Percentiles rank a stretch among this genome's conserved stretches.
These are phyloP conservation scores for Drosophila pandora DNA, from an alignment of 1,140 invertebrate species.

Conservation along the genomic window DNA sequence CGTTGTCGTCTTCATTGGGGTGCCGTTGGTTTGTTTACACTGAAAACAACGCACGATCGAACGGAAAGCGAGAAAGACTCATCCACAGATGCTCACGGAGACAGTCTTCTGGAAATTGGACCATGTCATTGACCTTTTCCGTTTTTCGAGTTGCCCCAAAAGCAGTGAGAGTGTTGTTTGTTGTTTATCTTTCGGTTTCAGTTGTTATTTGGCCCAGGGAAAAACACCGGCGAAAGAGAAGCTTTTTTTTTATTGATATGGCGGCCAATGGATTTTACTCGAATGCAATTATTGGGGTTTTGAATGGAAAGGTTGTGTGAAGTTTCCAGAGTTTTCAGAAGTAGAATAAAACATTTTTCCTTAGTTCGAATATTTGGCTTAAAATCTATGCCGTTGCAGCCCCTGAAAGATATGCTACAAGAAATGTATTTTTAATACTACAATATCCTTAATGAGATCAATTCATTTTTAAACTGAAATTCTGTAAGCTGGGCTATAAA, in stretches of 20 bases:
- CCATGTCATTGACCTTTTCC: constrained; percentile 80
- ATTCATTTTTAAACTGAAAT: background rate
- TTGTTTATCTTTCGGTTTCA: constrained; percentile 36
- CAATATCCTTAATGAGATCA: background rate
- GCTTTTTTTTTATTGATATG: constrained; percentile 28
- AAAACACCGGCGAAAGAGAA: constrained; percentile 42
- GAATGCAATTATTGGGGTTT: constrained; percentile 33
- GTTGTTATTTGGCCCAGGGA: constrained; percentile 25
- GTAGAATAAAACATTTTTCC: too few species aligned
- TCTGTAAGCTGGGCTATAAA: background rate
- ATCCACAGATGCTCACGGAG: constrained; percentile 14
- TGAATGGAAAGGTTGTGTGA: too few species aligned
- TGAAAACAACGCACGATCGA: constrained; percentile 55
- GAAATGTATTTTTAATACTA: background rate
- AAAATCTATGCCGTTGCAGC: background rate
- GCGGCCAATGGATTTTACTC: constrained; percentile 18
- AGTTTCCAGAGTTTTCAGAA: too few species aligned
- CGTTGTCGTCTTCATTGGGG: constrained; percentile 58
- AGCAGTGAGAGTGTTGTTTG: constrained; percentile 73
- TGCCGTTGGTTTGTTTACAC: constrained; percentile 50
- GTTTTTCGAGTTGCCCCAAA: constrained; percentile 41
- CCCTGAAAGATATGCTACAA: background rate
- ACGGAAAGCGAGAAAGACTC: constrained; percentile 17
- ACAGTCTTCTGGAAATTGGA: constrained; percentile 64
- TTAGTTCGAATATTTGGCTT: background rate